Evolutionary conservation across 2,113 vertebrate genomes (phyloP), one percentile per base, ranked within the genome.

Genomic region (Fulmarus glacialis): DNA sequence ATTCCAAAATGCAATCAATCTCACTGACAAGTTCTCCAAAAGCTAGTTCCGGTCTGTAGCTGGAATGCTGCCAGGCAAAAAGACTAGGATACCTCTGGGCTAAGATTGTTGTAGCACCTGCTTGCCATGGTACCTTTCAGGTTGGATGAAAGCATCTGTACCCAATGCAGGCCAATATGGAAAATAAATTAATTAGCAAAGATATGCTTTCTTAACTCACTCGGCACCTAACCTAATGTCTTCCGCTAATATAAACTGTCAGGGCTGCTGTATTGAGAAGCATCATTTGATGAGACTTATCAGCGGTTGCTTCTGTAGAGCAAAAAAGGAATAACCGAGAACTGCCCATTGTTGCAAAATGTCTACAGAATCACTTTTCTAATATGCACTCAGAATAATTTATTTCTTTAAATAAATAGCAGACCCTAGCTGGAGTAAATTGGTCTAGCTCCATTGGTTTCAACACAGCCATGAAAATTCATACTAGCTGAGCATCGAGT

Each of bases 1-100:
- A 97, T 96, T 97, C 92, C 74, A 95, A 97, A 97, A 97, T 71
- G 73, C 55, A 89, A 98, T 98, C 96, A 97, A 96, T 97, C 97
- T 98, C 97, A 86, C 94, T 97, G 98, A 98, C 97, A 98, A 93
- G 59, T 77, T 94, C 82, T 95, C 91, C 91, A 98, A 97, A 93
- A 93, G 62, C 89, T 96, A 93, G 85, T 90, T 98, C 94, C 72
- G 96, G 90, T 56, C 82, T 95, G 89, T 72, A 82, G 91, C 94
- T 97, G 97, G 95, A 98, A 96, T 80, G 45, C 66, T 84, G 95
- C 94, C 95, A 97, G 82, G 75, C 56, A 96, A 89, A 91, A 92
- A 95, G 81, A 80, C 74, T 82, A 62, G 72, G 60, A 82, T 94
- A 95, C 71, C 92, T 97, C 87, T 82, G 89, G 93, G 97, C 85